Conservation (phyloP, 2,797 vertebrate genomes). For the Pteronotus mesoamericanus region DNA sequence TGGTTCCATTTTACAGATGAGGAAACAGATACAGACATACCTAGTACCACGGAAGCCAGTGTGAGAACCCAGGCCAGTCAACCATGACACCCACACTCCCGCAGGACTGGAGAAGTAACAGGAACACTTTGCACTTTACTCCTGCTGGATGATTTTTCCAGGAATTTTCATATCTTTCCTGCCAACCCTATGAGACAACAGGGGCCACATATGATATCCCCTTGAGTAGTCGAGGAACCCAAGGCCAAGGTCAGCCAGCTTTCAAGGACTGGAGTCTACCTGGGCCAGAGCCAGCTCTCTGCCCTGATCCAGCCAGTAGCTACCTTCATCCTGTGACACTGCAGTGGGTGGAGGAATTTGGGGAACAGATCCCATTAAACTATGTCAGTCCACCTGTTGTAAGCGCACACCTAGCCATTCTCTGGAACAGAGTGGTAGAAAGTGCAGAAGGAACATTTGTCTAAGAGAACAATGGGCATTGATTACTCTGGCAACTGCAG, state of each 20-base stretch:
- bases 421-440: conserved; percentile 62
- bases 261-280: not conserved
- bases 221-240: not conserved
- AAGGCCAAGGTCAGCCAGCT: conserved; percentile 20
- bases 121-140: not conserved
- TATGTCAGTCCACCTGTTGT: conserved; percentile 63
- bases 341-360: conserved; percentile 61
- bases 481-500: conserved; percentile 76
- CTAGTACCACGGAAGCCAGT: not conserved
- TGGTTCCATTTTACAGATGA: not conserved
- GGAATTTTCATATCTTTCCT: not conserved
- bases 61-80: not conserved
- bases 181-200: fast-evolving
- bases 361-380: conserved; percentile 74
- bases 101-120: not conserved
- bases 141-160: not conserved
- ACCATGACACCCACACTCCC: fast-evolving
- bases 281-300: not conserved
- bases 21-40: not conserved
- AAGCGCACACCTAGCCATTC: conserved; percentile 67
- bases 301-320: not conserved
- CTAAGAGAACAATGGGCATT: conserved; percentile 76
- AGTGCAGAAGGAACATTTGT: conserved; percentile 61
- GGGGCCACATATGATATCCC: too few relatives aligned
- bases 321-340: conserved; percentile 66